Conservation (phyloP, 2,797 vertebrate species). For the Smutsia gigantea region DNA sequence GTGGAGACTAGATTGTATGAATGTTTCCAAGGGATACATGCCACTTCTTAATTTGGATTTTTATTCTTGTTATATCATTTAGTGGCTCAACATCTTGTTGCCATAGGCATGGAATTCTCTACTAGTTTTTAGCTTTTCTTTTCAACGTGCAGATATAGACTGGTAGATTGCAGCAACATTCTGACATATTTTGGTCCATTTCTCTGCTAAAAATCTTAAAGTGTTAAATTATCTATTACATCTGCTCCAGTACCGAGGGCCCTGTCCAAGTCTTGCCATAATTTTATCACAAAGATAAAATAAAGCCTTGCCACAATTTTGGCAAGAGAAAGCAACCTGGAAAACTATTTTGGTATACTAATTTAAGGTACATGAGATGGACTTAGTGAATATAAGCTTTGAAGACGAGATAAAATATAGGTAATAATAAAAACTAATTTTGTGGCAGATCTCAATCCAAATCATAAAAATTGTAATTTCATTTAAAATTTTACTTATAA, state of each 20-base stretch:
- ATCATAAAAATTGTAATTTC: neutral
- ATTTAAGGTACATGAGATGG: neutral
- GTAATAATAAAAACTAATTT: neutral
- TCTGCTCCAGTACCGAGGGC: neutral
- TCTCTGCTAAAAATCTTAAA: neutral
- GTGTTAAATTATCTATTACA: neutral
- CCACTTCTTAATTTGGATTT: neutral
- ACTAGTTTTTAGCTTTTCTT: neutral
- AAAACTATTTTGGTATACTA: neutral
- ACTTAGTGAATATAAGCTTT: neutral
- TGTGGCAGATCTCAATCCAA: neutral
- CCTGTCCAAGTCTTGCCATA: neutral
- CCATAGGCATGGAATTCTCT: neutral
- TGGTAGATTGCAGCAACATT: neutral
- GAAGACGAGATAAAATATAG: neutral
- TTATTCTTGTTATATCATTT: neutral
- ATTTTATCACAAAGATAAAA: neutral
- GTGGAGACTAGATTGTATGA: fast-evolving
- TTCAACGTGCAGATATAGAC: neutral
- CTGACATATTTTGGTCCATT: neutral
- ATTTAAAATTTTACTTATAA: neutral
- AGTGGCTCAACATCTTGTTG: neutral
- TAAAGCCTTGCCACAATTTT: neutral
- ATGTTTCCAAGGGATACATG: neutral
- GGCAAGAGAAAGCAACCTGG: neutral